Evolutionary conservation across 2,113 vertebrate genomes (phyloP), one percentile per base, ranked within the genome.

Genomic region (Cyprinodon tularosa): DNA sequence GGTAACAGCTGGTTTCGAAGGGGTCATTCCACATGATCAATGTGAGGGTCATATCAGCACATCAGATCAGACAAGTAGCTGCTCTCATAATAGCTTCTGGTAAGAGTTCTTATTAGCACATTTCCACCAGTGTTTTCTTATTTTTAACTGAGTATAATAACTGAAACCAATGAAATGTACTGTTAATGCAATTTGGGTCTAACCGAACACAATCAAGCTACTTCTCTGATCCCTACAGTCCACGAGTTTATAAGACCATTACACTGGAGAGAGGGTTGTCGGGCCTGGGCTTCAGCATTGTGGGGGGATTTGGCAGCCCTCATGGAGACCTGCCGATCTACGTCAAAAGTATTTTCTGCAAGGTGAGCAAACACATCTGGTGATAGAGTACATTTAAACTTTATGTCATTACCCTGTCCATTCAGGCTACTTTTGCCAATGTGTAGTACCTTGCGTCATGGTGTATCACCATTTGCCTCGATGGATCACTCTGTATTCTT

Each of bases 321-420:
- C 97, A 99, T 0, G 97, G 97, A 84, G 97, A 99, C 77, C 89
- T 98, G 71, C 97, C 97, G 5, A 97, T 99, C 88, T 98, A 99
- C 81, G 94, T 99, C 73, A 98, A 98, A 92, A 97, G 96, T 0
- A 94, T 98, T 67, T 98, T 99, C 92, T 93, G 92, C 73, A 98
- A 99, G 95, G 97, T 99, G 89, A 88, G 87, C 50, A 13, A 44
- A 9, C 40, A 3, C 48, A 38, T 61, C 20, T 42, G 42, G 48
- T 53, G 48, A 53, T 7, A 53, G 48, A 17, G 15, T 4, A 3
- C 17, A 57, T 57, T 57, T 57, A 15, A 57, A 57, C 50, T 9
- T 14, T n/a, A 10, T n/a, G 6, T 8, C 50, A 9, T 57, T 57
- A 8, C 17, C 7, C 14, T 53, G 50, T 12, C 11, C 22, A 11